Conservation (phyloP, 2,113 vertebrate species). For the Rana temporaria region DNA sequence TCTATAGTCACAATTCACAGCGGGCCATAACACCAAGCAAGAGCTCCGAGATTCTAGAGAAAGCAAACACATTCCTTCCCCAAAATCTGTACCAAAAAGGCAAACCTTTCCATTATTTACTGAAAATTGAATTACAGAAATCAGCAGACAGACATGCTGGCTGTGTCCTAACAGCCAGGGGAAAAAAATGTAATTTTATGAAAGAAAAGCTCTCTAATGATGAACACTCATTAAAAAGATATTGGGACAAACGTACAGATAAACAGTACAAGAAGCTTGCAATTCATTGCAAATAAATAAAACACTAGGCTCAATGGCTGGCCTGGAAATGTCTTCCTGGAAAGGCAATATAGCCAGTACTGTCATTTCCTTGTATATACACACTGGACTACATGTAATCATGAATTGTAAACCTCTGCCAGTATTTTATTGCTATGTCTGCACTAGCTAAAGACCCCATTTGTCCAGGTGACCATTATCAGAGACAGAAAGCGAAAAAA, state of each 20-base stretch:
- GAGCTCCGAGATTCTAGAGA: too few species aligned
- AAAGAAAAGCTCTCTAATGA: slow-evolving; percentile 27
- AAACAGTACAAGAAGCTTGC: not conserved
- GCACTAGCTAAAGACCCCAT: too few species aligned
- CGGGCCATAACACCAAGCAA: too few species aligned
- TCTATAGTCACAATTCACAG: too few species aligned
- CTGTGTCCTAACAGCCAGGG: slow-evolving; percentile 15
- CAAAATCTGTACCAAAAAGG: not conserved
- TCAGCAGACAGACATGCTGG: slow-evolving; percentile 43
- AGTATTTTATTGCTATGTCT: too few species aligned
- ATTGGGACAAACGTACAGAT: not conserved
- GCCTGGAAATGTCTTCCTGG: not conserved
- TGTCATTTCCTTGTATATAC: too few species aligned
- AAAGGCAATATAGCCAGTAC: slow-evolving; percentile 3
- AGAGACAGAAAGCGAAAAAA: too few species aligned
- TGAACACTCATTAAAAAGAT: slow-evolving; percentile 12
- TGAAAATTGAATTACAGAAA: not conserved
- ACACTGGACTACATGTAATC: too few species aligned
- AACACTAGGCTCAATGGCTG: not conserved
- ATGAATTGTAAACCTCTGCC: too few species aligned
- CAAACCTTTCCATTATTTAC: not conserved
- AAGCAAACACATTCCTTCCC: too few species aligned
- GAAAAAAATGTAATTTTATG: not conserved
- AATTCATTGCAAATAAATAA: slow-evolving; percentile 3
- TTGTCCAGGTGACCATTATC: too few species aligned